phyloP scores from a whole-genome alignment of 2,888 invertebrate species.

The Melinaea marsaeus region DNA sequence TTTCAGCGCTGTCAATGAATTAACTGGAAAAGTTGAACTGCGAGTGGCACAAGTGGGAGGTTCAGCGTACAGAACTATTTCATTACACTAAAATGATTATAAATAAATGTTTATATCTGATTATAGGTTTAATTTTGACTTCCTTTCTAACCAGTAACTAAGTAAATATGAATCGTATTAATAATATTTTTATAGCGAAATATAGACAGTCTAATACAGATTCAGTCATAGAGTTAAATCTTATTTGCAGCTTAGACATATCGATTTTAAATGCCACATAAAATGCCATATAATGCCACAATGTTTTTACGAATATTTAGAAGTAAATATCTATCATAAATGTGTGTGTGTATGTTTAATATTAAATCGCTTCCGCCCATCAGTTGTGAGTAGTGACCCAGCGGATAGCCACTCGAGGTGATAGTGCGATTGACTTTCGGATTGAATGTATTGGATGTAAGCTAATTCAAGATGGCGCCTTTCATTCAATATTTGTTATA shows the following conservation, averaged over 20 bases:
- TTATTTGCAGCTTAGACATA: too few relatives aligned
- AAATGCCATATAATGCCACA: too few relatives aligned
- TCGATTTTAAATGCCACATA: too few relatives aligned
- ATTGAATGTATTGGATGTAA: slow-evolving; percentile 21
- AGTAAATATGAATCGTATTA: too few relatives aligned
- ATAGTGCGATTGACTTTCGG: slow-evolving; percentile 29
- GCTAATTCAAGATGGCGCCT: slow-evolving; percentile 27
- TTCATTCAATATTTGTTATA: neutral
- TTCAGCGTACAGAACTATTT: slow-evolving; percentile 10
- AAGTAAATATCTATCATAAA: neutral
- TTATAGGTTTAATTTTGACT: too few relatives aligned
- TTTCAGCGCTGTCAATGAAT: slow-evolving; percentile 38
- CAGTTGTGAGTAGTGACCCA: slow-evolving; percentile 18
- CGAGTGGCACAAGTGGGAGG: slow-evolving; percentile 12
- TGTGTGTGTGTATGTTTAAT: neutral
- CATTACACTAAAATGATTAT: too few relatives aligned
- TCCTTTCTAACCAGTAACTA: too few relatives aligned
- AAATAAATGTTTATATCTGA: too few relatives aligned
- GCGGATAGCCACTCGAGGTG: slow-evolving; percentile 26
- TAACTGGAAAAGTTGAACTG: slow-evolving; percentile 25
- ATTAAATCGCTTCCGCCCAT: slow-evolving; percentile 17
- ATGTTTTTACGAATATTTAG: too few relatives aligned
- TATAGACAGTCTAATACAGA: too few relatives aligned
- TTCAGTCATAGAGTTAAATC: too few relatives aligned
- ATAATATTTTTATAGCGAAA: too few relatives aligned